A percentile compares a stretch with the other conserved stretches of the same genome.
phyloP scores from a whole-genome alignment of 2,888 invertebrate species.

The Xanthia togata region DNA sequence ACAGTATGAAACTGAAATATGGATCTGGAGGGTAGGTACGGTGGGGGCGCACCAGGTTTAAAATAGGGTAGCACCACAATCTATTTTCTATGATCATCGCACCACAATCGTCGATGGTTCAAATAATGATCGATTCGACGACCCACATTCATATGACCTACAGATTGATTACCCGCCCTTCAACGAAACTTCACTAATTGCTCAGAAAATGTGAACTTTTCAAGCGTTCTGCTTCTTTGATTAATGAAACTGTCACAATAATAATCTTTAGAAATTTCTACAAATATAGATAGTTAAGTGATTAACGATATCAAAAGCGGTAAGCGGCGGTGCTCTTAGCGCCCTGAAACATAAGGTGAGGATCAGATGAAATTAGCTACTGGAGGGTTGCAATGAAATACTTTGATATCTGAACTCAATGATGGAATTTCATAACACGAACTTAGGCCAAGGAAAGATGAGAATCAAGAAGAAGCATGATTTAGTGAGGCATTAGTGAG shows the following conservation, averaged over 20 bases:
- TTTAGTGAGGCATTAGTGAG: conserved; percentile 81
- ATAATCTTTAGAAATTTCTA: conserved; percentile 19
- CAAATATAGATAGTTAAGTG: conserved; percentile 16
- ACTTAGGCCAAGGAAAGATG: conserved; percentile 49
- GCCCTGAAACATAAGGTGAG: conserved; percentile 35
- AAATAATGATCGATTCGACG: conserved; percentile 63
- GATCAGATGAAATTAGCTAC: conserved; percentile 5
- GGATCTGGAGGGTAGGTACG: neutral
- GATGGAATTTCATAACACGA: conserved; percentile 35
- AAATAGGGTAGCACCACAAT: conserved; percentile 37
- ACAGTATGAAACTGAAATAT: neutral
- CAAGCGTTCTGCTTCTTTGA: conserved; percentile 31
- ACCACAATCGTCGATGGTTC: conserved; percentile 57
- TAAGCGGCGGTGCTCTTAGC: conserved; percentile 25
- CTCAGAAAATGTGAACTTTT: conserved; percentile 55
- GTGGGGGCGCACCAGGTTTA: conserved; percentile 2
- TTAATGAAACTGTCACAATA: conserved; percentile 37
- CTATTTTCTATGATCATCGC: conserved; percentile 46
- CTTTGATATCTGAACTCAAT: conserved; percentile 55
- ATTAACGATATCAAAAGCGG: conserved; percentile 32
- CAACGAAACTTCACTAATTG: conserved; percentile 62
- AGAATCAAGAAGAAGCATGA: conserved; percentile 76
- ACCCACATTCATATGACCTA: conserved; percentile 65
- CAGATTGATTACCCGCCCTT: conserved; percentile 66
- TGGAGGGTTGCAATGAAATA: conserved; percentile 11